A percentile compares a stretch with the other conserved stretches of the same genome.
These are phyloP conservation scores for Gerris buenoi DNA, from an alignment of 1,140 invertebrate species.

Conservation along the genomic window DNA sequence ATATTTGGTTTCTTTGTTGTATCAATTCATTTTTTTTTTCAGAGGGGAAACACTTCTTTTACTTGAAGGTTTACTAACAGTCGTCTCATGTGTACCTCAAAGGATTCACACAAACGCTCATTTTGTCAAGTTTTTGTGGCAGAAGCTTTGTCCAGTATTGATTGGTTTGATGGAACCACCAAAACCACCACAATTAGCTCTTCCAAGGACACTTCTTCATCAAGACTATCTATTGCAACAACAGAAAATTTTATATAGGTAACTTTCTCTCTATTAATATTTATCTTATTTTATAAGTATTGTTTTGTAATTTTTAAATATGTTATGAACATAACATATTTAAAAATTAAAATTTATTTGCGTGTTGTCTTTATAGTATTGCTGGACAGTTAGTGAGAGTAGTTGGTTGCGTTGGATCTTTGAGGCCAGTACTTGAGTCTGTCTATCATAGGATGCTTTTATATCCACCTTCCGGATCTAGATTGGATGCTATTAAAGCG, in stretches of 20 bases:
- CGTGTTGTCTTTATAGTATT: slow-evolving; percentile 46
- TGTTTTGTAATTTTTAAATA: no score
- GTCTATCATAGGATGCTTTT: slow-evolving; percentile 82
- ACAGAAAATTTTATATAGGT: slow-evolving; percentile 76
- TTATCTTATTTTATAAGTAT: no score
- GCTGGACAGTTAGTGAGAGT: slow-evolving; percentile 72
- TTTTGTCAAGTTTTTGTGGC: slow-evolving; percentile 76
- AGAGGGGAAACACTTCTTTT: slow-evolving; percentile 45
- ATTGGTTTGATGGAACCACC: slow-evolving; percentile 73
- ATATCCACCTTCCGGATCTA: slow-evolving; percentile 66
- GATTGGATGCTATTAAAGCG: slow-evolving; percentile 68
- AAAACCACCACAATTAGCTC: slow-evolving; percentile 53
- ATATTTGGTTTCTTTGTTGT: no score
- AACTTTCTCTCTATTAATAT: slow-evolving; percentile 19
- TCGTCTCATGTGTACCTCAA: slow-evolving; percentile 65
- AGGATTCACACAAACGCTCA: slow-evolving; percentile 64
- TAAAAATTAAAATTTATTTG: no score
- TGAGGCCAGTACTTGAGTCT: slow-evolving; percentile 77
- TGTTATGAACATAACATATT: no score
- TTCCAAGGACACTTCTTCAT: slow-evolving; percentile 31
- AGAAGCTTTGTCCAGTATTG: slow-evolving; percentile 75
- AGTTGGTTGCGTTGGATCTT: slow-evolving; percentile 63
- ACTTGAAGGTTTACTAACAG: slow-evolving; percentile 68
- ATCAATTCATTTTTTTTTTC: slow-evolving; percentile 15
- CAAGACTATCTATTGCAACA: slow-evolving; percentile 29